A percentile compares a stretch with the other conserved stretches of the same genome.
phyloP scores from a whole-genome alignment of 92 coral and sea anemone genomes.

The Porites lobata region DNA sequence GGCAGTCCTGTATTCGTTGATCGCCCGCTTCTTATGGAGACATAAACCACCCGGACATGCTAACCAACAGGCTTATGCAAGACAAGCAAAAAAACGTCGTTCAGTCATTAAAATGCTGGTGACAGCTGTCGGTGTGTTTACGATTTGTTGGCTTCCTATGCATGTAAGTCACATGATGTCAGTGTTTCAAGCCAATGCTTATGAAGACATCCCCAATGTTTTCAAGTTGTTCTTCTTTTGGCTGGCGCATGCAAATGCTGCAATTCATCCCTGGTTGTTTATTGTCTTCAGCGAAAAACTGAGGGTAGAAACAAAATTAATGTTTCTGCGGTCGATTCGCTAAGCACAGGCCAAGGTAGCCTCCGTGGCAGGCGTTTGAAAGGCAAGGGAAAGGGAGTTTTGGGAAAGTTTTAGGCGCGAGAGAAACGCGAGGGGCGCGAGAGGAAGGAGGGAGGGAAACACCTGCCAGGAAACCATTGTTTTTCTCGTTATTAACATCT shows the following conservation, averaged over 20 bases:
- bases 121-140: conserved; percentile 60
- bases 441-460: too few species aligned
- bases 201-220: background rate
- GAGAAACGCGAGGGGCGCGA: too few species aligned
- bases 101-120: conserved; percentile 64
- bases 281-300: conserved; percentile 26
- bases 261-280: conserved; percentile 36
- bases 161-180: conserved; percentile 45
- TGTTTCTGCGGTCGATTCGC: background rate
- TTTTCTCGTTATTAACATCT: too few species aligned
- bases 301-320: conserved; percentile 9
- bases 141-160: conserved; percentile 76
- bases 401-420: too few species aligned
- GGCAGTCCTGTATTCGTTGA: conserved; percentile 60
- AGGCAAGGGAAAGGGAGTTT: too few species aligned
- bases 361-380: too few species aligned
- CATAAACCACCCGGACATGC: conserved; percentile 45
- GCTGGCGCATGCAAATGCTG: conserved; percentile 40
- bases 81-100: conserved; percentile 45
- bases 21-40: conserved; percentile 52
- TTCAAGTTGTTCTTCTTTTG: background rate
- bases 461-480: too few species aligned
- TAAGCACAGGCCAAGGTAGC: background rate
- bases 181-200: background rate
- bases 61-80: conserved; percentile 13